A percentile compares a stretch with the other conserved stretches of the same genome.
Conservation (phyloP, 2,888 invertebrate genomes). For the Tiphia femorata region DNA sequence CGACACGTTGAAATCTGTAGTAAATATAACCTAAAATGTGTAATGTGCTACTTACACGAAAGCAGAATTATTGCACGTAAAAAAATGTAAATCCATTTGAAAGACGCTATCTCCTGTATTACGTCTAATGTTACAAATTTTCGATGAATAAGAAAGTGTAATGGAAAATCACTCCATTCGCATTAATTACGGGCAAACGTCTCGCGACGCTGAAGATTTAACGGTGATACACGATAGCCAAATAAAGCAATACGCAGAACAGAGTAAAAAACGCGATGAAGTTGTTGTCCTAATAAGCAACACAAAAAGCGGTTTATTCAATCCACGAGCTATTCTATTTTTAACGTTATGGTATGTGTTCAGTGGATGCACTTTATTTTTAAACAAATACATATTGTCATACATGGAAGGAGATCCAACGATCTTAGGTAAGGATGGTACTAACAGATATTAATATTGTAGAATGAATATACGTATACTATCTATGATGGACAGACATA, state of each 20-base stretch:
- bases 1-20: no score
- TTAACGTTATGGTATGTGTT: slow-evolving; percentile 82
- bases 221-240: slow-evolving; percentile 48
- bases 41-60: no score
- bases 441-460: slow-evolving; percentile 14
- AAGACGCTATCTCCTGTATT: no score
- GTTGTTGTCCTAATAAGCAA: slow-evolving; percentile 50
- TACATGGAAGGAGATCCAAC: slow-evolving; percentile 81
- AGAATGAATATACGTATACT: no score
- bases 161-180: slow-evolving; percentile 59
- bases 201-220: slow-evolving; percentile 51
- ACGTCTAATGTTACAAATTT: no score
- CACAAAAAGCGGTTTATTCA: slow-evolving; percentile 71
- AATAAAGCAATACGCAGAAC: slow-evolving; percentile 46
- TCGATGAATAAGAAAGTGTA: no score
- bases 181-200: slow-evolving; percentile 53
- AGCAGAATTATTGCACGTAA: no score
- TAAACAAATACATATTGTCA: slow-evolving; percentile 83
- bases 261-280: slow-evolving; percentile 52
- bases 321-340: slow-evolving; percentile 74
- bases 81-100: no score
- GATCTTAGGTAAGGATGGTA: slow-evolving; percentile 78
- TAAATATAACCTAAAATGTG: no score
- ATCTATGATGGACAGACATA: no score
- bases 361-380: slow-evolving; percentile 81